A percentile compares a stretch with the other conserved stretches of the same genome.
Conservation (phyloP, 2,888 invertebrate species). For the Watsonalla cultraria region DNA sequence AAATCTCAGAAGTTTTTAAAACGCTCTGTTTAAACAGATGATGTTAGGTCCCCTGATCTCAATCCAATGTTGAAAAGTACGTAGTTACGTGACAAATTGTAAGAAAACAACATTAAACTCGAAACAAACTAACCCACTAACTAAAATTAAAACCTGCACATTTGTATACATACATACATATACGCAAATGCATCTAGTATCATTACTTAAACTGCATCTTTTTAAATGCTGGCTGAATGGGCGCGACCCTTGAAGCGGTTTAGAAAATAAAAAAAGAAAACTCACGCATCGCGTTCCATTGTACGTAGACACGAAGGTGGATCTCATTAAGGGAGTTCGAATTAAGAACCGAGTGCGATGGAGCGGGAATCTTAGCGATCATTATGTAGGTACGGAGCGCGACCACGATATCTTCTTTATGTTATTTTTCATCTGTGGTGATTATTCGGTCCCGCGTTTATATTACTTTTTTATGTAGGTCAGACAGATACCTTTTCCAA, state of each 20-base stretch:
- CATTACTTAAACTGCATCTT: constrained; percentile 75
- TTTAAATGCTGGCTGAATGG: constrained; percentile 68
- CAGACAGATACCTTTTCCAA: neutral
- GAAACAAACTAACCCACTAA: constrained; percentile 42
- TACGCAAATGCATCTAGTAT: constrained; percentile 43
- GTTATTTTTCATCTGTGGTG: constrained; percentile 14
- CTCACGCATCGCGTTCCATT: constrained; percentile 69
- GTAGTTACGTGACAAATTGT: no score
- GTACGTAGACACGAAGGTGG: constrained; percentile 71
- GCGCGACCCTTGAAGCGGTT: constrained; percentile 57
- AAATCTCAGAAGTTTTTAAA: no score
- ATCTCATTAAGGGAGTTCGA: constrained; percentile 72
- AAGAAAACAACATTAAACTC: neutral
- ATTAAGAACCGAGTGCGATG: constrained; percentile 69
- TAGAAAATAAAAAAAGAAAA: constrained; percentile 57
- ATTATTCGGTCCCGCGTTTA: no score
- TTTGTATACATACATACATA: neutral
- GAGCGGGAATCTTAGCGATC: constrained; percentile 73
- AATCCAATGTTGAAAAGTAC: no score
- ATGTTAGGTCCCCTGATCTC: no score
- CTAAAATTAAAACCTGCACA: constrained; percentile 42
- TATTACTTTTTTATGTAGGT: neutral
- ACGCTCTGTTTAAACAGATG: no score
- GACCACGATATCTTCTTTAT: constrained; percentile 23
- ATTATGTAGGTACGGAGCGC: constrained; percentile 62